Percentiles rank a stretch among this genome's conserved stretches.
Conservation (phyloP, 2,797 vertebrate genomes). For the Garrulus glandarius region DNA sequence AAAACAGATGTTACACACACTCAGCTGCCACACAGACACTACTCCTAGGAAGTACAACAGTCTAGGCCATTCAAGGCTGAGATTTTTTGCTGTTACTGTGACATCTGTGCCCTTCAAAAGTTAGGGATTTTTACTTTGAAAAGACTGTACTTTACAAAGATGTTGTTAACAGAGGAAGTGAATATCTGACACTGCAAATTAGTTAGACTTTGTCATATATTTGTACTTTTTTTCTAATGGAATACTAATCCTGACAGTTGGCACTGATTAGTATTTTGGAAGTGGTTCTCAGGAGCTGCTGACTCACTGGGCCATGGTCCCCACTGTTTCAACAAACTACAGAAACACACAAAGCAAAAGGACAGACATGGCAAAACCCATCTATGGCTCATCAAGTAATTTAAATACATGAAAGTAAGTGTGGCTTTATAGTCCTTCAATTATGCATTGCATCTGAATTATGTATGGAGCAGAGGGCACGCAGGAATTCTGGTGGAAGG, state of each 20-base stretch:
- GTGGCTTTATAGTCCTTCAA: slow-evolving; percentile 34
- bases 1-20: neutral
- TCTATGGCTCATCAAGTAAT: neutral
- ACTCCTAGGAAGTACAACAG: neutral
- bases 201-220: neutral
- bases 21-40: neutral
- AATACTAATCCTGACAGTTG: neutral
- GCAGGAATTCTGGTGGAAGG: slow-evolving; percentile 19
- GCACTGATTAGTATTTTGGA: neutral
- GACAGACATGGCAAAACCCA: neutral
- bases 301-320: neutral
- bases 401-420: slow-evolving; percentile 34
- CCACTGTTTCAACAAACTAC: neutral
- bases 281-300: neutral
- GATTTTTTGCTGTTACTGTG: neutral
- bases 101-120: neutral
- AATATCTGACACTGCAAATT: neutral
- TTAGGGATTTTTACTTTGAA: neutral
- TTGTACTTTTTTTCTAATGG: neutral
- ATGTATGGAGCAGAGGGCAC: neutral
- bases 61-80: neutral
- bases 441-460: slow-evolving; percentile 57
- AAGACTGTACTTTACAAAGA: neutral
- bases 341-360: neutral
- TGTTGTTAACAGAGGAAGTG: neutral